Percentiles rank a stretch among this genome's conserved stretches.
These are phyloP conservation scores for Actenoides lindsayi DNA, from an alignment of 2,113 vertebrate species.

Conservation along the genomic window DNA sequence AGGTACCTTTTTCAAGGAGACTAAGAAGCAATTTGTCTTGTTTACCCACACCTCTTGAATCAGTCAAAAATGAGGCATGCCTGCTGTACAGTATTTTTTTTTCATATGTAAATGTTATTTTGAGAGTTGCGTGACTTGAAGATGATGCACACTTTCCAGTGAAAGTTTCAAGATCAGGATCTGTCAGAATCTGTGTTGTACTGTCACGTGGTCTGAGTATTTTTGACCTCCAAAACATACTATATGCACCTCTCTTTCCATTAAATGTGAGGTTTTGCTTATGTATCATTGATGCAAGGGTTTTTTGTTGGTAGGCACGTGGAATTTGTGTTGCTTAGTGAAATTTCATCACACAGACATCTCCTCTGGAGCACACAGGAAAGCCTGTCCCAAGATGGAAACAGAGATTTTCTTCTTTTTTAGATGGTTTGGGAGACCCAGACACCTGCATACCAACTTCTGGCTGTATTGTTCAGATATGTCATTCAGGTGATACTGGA, in stretches of 20 bases:
- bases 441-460: background rate
- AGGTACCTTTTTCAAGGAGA: background rate
- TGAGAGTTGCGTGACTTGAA: background rate
- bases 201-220: accelerated
- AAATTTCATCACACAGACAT: background rate
- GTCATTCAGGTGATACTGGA: background rate
- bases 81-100: background rate
- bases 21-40: background rate
- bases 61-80: background rate
- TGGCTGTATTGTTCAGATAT: background rate
- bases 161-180: background rate
- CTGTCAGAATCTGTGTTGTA: background rate
- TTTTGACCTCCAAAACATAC: background rate
- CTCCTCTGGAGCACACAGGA: background rate
- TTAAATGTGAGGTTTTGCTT: background rate
- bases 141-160: background rate
- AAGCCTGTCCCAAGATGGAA: background rate
- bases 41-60: background rate
- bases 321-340: background rate
- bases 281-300: accelerated
- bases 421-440: background rate
- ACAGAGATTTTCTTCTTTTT: background rate
- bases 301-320: background rate
- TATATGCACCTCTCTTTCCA: background rate
- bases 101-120: accelerated